phyloP scores from a whole-genome alignment of 2,113 vertebrate species.

The Galemys pyrenaicus region DNA sequence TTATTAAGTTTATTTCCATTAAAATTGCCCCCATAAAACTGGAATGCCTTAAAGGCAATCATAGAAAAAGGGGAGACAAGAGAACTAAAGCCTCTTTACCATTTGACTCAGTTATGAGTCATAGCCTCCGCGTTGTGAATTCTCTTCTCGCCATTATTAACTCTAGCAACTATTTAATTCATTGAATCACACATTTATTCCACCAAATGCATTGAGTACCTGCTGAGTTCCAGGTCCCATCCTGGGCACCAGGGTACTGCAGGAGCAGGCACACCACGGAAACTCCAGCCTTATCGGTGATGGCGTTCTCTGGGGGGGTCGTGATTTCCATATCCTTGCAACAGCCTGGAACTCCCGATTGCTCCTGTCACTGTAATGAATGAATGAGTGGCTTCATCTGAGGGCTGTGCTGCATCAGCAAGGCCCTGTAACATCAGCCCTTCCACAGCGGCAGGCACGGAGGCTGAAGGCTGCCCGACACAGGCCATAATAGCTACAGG shows the following conservation, averaged over 20 bases:
- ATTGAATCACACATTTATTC: neutral
- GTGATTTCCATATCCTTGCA: neutral
- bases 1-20: conserved; percentile 33
- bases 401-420: neutral
- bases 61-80: neutral
- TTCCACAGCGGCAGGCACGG: neutral
- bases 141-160: neutral
- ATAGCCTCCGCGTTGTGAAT: neutral
- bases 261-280: neutral
- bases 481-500: neutral
- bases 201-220: neutral
- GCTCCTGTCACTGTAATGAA: neutral
- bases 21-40: neutral
- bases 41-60: neutral
- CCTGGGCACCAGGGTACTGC: neutral
- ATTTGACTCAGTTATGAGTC: neutral
- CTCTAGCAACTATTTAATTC: neutral
- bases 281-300: fast-evolving
- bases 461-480: neutral
- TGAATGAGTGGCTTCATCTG: neutral
- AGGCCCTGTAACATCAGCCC: neutral
- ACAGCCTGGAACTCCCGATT: neutral
- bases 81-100: neutral
- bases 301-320: neutral
- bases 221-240: neutral